Base-by-base conservation (phyloP, 2,888 invertebrate genomes). In the Suillia variegata region DNA sequence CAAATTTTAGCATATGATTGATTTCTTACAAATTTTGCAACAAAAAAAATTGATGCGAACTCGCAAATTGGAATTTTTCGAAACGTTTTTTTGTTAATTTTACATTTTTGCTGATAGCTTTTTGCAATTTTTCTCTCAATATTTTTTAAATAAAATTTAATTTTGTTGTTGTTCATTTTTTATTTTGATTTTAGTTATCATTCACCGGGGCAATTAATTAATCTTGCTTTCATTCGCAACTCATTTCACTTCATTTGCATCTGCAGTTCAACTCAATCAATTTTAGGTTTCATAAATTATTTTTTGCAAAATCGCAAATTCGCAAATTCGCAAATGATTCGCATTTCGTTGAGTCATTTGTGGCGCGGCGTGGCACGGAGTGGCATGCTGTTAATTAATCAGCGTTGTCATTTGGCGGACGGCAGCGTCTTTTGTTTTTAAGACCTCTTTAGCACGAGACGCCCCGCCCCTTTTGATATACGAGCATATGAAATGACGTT, bases 311-410 rank as follows among this genome's bases (percentile, higher is more conserved):
- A n/a, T n/a, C n/a, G n/a, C n/a, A n/a, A n/a, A n/a, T n/a, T n/a
- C n/a, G n/a, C n/a, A n/a, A n/a, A n/a, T n/a, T n/a, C n/a, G n/a
- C n/a, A n/a, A n/a, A n/a, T n/a, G n/a, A n/a, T n/a, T n/a, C 5
- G 13, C 5, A 38, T 45, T 45, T 17, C 18, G 62, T 67, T 65
- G 69, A 68, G 69, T 69, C 69, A 64, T 66, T 4, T n/a, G 6
- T 45, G 17, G n/a, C n/a, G n/a, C n/a, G n/a, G n/a, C n/a, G n/a
- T n/a, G n/a, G n/a, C n/a, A n/a, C n/a, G n/a, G n/a, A n/a, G n/a
- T n/a, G n/a, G 45, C 45, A 18, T 13, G 20, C 20, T 17, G 49
- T 65, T 68, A 73, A 73, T 72, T 73, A 72, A 72, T 72, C 71
- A 72, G 59, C 64, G 63, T 63, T 71, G 73, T 73, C 71, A 70